A percentile compares a stretch with the other conserved stretches of the same genome.
Conservation (phyloP, 37 sponge, comb jelly and placozoan species). For the Spongia lamella region DNA sequence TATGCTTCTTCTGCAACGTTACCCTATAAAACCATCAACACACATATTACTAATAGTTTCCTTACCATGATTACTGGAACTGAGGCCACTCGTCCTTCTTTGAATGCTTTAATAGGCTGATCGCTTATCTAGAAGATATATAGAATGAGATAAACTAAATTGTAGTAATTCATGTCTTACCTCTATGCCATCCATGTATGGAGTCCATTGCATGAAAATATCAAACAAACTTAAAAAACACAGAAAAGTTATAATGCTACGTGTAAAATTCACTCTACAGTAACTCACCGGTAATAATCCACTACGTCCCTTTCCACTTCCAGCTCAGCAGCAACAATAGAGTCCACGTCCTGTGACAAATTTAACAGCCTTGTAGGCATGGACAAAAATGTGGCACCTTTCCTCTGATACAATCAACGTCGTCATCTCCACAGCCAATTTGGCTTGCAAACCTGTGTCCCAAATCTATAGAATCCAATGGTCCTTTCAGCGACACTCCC, state of each 20-base stretch:
- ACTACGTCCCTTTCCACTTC: constrained; percentile 53
- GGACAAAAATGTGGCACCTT: constrained; percentile 38
- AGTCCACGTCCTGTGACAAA: background rate
- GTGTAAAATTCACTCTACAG: too few species aligned
- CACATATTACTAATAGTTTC: too few species aligned
- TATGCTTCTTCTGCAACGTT: too few species aligned
- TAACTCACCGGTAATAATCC: constrained; percentile 41
- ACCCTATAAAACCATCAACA: too few species aligned
- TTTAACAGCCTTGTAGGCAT: background rate
- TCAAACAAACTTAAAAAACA: constrained; percentile 38
- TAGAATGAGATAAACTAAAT: background rate
- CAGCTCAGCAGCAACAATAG: constrained; percentile 37
- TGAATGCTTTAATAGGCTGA: constrained; percentile 55
- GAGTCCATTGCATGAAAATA: constrained; percentile 76
- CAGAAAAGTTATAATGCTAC: too few species aligned
- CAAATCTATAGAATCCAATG: constrained; percentile 44
- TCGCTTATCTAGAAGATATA: constrained; percentile 10
- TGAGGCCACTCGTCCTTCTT: constrained; percentile 43
- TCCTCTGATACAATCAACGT: constrained; percentile 39
- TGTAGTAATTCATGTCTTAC: constrained; percentile 1
- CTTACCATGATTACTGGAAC: constrained; percentile 74
- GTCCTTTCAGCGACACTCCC: constrained; percentile 43
- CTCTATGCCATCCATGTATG: constrained; percentile 63
- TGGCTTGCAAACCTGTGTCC: constrained; percentile 61
- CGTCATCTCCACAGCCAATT: constrained; percentile 50